phyloP scores from a whole-genome alignment of 2,113 vertebrate genomes.

The Saccopteryx leptura region DNA sequence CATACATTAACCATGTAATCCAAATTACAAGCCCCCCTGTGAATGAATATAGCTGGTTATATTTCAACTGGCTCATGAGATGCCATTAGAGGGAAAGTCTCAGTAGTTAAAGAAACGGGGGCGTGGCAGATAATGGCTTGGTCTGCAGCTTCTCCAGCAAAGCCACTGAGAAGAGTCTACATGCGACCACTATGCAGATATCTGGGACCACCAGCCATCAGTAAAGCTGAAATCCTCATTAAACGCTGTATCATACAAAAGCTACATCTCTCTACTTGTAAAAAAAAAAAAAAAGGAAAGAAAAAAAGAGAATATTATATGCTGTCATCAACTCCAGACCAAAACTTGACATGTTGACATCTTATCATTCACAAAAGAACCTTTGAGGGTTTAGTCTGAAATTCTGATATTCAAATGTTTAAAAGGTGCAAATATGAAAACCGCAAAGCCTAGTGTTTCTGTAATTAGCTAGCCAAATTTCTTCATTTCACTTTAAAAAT shows the following conservation, averaged over 20 bases:
- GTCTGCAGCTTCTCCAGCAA: neutral
- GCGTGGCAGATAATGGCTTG: neutral
- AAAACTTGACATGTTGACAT: neutral
- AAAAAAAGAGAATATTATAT: neutral
- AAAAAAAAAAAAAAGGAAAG: too few species aligned
- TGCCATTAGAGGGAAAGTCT: too few species aligned
- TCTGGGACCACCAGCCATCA: too few species aligned
- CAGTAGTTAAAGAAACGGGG: neutral
- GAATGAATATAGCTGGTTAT: neutral
- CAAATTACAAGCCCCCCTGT: neutral
- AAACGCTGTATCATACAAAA: neutral
- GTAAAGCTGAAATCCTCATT: neutral
- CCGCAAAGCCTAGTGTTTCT: neutral
- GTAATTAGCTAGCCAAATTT: neutral
- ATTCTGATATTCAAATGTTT: constrained; percentile 31
- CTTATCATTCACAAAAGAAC: neutral
- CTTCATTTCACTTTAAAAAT: neutral
- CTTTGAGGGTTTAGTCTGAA: neutral
- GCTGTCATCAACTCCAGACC: neutral
- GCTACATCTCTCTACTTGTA: neutral
- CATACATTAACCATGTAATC: neutral
- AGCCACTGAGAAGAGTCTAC: neutral
- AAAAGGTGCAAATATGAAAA: neutral
- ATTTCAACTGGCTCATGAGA: neutral
- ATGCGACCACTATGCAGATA: fast-evolving